phyloP scores from a whole-genome alignment of 2,797 vertebrate genomes.

The Poeciliopsis infans region DNA sequence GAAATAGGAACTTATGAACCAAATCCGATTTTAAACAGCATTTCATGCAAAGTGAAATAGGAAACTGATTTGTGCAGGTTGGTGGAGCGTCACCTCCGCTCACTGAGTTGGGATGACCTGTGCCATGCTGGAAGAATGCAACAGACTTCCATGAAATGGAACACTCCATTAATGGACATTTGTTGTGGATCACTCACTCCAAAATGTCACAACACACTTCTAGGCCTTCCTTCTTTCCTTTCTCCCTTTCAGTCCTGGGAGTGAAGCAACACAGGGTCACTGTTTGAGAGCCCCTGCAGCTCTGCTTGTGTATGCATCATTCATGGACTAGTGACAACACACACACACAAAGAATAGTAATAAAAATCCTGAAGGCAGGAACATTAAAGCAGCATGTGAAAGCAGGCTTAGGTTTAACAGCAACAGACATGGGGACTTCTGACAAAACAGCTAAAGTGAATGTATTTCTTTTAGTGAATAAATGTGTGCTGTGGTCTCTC shows the following conservation, averaged over 20 bases:
- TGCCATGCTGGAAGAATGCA: constrained; percentile 46
- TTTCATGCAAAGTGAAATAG: constrained; percentile 47
- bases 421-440: background rate
- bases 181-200: constrained; percentile 74
- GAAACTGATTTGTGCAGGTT: constrained; percentile 62
- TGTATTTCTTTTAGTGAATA: constrained; percentile 10
- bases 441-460: background rate
- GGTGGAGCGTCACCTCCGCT: constrained; percentile 52
- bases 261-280: constrained; percentile 40
- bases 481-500: constrained; percentile 6
- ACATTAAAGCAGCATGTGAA: constrained; percentile 8
- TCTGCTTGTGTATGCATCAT: constrained; percentile 58
- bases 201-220: constrained; percentile 72
- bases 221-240: constrained; percentile 25
- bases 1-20: constrained; percentile 41
- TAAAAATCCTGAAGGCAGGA: constrained; percentile 18
- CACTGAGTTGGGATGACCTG: constrained; percentile 48
- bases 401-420: constrained; percentile 8
- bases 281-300: constrained; percentile 43
- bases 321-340: constrained; percentile 39
- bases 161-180: constrained; percentile 68
- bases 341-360: constrained; percentile 8
- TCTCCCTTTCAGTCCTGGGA: constrained; percentile 28
- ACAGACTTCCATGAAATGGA: constrained; percentile 59
- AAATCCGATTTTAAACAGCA: constrained; percentile 29